Evolutionary conservation across 2,113 vertebrate species (phyloP).

Genomic region (Propithecus coquereli): DNA sequence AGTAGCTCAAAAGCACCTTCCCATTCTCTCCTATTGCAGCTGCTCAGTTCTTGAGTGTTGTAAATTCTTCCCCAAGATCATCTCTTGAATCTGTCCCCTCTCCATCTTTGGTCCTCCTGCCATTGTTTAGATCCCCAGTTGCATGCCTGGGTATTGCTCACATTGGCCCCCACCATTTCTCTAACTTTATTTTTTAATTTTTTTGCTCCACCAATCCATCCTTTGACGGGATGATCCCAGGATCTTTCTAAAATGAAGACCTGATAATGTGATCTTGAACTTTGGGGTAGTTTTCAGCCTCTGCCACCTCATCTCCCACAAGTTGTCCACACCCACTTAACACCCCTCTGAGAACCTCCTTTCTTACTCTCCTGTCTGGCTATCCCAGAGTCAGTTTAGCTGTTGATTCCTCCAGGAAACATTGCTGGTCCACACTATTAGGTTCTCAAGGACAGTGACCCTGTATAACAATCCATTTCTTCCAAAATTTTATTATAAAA

Average conservation of each 20-base stretch:
- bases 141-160: neutral
- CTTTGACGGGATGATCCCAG: neutral
- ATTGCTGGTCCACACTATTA: neutral
- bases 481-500: neutral
- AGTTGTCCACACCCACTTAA: too few relatives aligned
- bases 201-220: neutral
- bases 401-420: neutral
- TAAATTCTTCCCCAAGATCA: neutral
- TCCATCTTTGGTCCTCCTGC: neutral
- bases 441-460: neutral
- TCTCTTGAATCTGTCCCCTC: neutral
- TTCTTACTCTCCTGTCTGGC: neutral
- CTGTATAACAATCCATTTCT: neutral
- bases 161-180: neutral
- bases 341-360: neutral
- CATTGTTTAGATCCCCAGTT: neutral
- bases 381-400: neutral
- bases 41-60: neutral
- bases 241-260: neutral
- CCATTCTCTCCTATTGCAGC: neutral
- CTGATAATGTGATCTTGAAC: neutral
- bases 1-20: neutral
- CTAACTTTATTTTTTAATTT: neutral
- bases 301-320: neutral
- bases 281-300: neutral